A percentile compares a stretch with the other conserved stretches of the same genome.
These are phyloP conservation scores for Lithophane semibrunnea DNA, from an alignment of 2,888 invertebrate species.

Conservation along the genomic window DNA sequence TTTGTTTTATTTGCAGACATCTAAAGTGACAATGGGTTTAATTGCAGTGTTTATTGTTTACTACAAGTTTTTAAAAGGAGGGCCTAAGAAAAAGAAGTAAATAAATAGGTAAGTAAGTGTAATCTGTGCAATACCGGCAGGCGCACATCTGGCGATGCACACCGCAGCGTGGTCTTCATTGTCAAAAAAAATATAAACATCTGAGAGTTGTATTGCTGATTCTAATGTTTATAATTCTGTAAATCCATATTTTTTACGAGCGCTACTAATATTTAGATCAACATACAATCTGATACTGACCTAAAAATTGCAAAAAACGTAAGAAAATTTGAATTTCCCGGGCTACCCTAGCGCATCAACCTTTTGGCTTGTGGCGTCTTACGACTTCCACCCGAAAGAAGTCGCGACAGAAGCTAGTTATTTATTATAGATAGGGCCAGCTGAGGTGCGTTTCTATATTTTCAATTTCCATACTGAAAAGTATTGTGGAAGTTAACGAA, in stretches of 20 bases:
- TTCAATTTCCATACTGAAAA: background rate
- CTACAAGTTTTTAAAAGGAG: slow-evolving; percentile 76
- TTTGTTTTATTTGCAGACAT: slow-evolving; percentile 76
- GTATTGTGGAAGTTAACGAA: background rate
- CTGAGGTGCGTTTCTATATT: background rate
- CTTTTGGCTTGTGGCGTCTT: background rate
- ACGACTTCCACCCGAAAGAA: background rate
- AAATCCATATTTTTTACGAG: too few species aligned
- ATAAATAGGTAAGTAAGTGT: slow-evolving; percentile 7
- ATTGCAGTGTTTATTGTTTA: slow-evolving; percentile 81
- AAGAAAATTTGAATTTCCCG: too few species aligned
- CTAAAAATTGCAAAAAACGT: too few species aligned
- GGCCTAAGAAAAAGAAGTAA: slow-evolving; percentile 67
- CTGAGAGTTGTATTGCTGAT: too few species aligned
- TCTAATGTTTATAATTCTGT: too few species aligned
- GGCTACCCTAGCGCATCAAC: too few species aligned
- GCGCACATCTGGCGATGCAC: background rate
- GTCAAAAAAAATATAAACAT: background rate
- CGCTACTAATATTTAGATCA: too few species aligned
- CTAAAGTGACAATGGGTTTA: slow-evolving; percentile 83
- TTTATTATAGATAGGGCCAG: background rate
- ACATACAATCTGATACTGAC: too few species aligned
- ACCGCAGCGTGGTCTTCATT: background rate
- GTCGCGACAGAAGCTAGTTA: background rate
- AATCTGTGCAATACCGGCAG: background rate